Evolutionary conservation across 2,888 invertebrate genomes (phyloP).

Genomic region (Agrotis puta): DNA sequence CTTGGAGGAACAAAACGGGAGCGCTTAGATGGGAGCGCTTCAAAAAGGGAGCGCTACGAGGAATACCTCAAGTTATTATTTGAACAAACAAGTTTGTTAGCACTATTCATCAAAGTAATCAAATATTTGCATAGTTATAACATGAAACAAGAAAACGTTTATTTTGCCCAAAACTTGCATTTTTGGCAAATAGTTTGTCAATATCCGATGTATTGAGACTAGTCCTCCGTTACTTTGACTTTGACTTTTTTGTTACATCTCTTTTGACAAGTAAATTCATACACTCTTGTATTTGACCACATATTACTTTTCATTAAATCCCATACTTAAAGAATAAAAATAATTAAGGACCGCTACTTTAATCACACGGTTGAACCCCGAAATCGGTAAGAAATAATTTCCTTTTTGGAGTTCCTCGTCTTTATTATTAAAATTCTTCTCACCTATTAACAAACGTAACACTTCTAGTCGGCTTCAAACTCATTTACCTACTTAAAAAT

Average conservation of each 20-base stretch:
- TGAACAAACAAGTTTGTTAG: slow-evolving; percentile 35
- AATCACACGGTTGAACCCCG: slow-evolving; percentile 64
- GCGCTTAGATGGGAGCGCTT: too few relatives aligned
- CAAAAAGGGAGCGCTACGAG: too few relatives aligned
- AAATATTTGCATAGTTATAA: slow-evolving; percentile 38
- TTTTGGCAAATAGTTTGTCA: slow-evolving; percentile 26
- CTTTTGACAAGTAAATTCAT: slow-evolving; percentile 27
- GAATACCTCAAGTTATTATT: too few relatives aligned
- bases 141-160: slow-evolving; percentile 37
- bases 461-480: slow-evolving; percentile 11
- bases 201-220: slow-evolving; percentile 23
- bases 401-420: slow-evolving; percentile 60
- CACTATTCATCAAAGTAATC: slow-evolving; percentile 19
- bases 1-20: too few relatives aligned
- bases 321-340: slow-evolving; percentile 60
- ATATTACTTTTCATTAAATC: slow-evolving; percentile 49
- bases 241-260: slow-evolving; percentile 46
- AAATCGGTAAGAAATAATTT: slow-evolving; percentile 57
- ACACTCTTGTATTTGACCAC: slow-evolving; percentile 15
- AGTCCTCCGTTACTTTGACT: too few relatives aligned
- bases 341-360: slow-evolving; percentile 67
- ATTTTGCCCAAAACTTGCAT: slow-evolving; percentile 19
- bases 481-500: slow-evolving; percentile 18
- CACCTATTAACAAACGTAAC: slow-evolving; percentile 8
- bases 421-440: slow-evolving; percentile 33